phyloP scores from a whole-genome alignment of 2,888 invertebrate genomes.

The Ochropleura leucogaster region DNA sequence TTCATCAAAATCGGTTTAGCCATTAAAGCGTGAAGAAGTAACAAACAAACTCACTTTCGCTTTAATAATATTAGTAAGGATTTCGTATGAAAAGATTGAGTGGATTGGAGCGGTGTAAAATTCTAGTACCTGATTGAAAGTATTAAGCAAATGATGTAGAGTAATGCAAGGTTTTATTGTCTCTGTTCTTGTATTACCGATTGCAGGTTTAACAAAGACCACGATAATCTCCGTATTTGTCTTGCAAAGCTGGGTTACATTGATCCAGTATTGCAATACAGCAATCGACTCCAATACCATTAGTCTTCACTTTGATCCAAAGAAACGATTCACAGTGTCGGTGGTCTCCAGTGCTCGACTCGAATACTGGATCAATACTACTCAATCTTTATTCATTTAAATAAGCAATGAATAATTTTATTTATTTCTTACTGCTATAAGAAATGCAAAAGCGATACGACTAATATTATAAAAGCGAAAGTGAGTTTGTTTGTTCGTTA shows the following conservation, averaged over 20 bases:
- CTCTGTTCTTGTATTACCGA: background rate
- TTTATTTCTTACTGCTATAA: no score
- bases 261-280: background rate
- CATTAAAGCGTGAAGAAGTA: no score
- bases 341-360: background rate
- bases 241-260: background rate
- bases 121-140: slow-evolving; percentile 3
- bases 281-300: background rate
- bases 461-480: no score
- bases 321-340: background rate
- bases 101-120: slow-evolving; percentile 9
- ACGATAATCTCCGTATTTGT: background rate
- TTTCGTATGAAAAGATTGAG: slow-evolving; percentile 8
- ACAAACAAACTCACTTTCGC: no score
- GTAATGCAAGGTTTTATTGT: no score
- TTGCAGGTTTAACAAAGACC: background rate
- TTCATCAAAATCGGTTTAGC: no score
- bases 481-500: no score
- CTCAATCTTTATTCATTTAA: background rate
- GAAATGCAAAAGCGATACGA: no score
- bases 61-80: no score
- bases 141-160: background rate
- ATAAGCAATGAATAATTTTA: background rate
- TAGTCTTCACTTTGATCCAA: background rate
- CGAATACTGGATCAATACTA: background rate